Percentiles rank a stretch among this genome's conserved stretches.
Conservation (phyloP, 2,888 invertebrate genomes). For the Leucoptera coffeella region DNA sequence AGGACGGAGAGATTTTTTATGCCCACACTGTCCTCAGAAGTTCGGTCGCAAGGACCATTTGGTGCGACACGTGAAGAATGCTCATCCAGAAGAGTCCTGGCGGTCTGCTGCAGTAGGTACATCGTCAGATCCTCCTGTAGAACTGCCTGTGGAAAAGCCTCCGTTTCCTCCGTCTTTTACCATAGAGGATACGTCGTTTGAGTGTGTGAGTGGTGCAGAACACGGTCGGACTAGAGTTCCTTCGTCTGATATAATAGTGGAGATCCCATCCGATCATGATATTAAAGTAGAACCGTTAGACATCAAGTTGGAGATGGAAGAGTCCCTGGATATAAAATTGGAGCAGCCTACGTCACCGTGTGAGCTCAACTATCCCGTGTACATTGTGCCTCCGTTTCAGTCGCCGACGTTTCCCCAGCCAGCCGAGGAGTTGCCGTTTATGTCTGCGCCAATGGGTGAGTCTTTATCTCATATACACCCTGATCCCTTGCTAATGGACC, state of each 20-base stretch:
- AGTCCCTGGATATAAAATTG: constrained; percentile 3
- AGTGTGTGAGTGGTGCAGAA: constrained; percentile 18
- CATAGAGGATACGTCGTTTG: constrained; percentile 18
- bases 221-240: constrained; percentile 25
- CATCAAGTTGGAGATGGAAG: constrained; percentile 3
- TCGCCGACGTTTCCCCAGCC: constrained; percentile 14
- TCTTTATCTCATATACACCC: constrained; percentile 23
- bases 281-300: constrained; percentile 20
- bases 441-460: constrained; percentile 18
- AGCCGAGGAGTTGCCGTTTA: constrained; percentile 13
- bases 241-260: constrained; percentile 33
- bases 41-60: constrained; percentile 77
- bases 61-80: constrained; percentile 70
- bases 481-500: constrained; percentile 27
- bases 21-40: constrained; percentile 71
- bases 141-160: too few relatives aligned
- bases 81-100: constrained; percentile 32
- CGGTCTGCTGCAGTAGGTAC: constrained; percentile 35
- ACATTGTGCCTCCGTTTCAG: constrained; percentile 22
- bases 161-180: constrained; percentile 22
- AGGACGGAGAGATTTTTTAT: constrained; percentile 68
- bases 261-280: constrained; percentile 18
- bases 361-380: constrained; percentile 29
- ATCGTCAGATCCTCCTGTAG: constrained; percentile 28
- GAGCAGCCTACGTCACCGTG: constrained; percentile 20